Conservation (phyloP, 53 echinoderm and acorn worm species). For the Echinarachnius parma region DNA sequence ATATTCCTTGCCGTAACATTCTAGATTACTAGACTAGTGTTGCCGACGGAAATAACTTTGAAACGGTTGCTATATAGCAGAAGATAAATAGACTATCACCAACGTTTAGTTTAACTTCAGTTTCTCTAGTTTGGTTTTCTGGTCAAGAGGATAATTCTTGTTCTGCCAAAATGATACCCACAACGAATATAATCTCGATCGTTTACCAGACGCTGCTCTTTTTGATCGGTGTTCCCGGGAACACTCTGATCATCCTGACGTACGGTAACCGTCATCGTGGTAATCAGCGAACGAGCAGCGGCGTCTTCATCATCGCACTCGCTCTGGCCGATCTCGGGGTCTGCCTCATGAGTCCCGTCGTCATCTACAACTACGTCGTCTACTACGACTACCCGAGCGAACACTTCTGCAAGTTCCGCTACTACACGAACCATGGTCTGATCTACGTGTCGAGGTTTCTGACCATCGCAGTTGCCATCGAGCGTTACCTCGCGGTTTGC, state of each 20-base stretch:
- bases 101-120: too few species aligned
- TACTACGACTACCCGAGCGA: slow-evolving; percentile 30
- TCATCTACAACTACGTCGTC: slow-evolving; percentile 27
- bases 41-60: too few species aligned
- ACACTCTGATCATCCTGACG: slow-evolving; percentile 24
- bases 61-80: too few species aligned
- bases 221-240: slow-evolving; percentile 25
- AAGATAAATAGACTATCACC: too few species aligned
- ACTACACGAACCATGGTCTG: slow-evolving; percentile 44
- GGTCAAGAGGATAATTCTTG: too few species aligned
- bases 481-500: slow-evolving; percentile 41
- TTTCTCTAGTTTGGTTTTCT: too few species aligned
- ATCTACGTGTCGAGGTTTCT: slow-evolving; percentile 45
- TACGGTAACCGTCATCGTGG: slow-evolving; percentile 5
- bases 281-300: slow-evolving; percentile 19
- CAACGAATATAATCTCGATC: slow-evolving; percentile 8
- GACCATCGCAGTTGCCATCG: slow-evolving; percentile 37
- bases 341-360: slow-evolving; percentile 32
- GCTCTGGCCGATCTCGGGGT: slow-evolving; percentile 35
- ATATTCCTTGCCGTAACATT: too few species aligned
- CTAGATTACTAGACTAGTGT: too few species aligned
- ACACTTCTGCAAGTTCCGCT: slow-evolving; percentile 38
- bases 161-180: not conserved
- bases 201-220: slow-evolving; percentile 17
- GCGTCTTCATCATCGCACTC: slow-evolving; percentile 33